Evolutionary conservation across 2,888 invertebrate species (phyloP).

Genomic region (Beris morrisii): DNA sequence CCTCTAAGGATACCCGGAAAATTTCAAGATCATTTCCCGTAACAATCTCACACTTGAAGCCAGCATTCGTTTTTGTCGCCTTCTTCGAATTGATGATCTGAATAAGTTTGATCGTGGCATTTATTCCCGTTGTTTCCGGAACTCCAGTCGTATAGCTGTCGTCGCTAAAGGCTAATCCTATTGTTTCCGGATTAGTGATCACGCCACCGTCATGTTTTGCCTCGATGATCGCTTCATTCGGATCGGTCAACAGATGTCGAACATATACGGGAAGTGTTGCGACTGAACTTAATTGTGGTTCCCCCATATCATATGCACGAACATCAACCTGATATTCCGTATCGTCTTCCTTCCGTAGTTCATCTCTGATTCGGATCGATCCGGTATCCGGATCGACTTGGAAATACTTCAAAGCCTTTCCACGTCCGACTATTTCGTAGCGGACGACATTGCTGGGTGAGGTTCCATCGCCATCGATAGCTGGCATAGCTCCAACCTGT

Average conservation of each 20-base stretch:
- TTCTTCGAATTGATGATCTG: constrained; percentile 56
- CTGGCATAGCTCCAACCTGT: constrained; percentile 74
- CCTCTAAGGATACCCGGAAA: constrained; percentile 74
- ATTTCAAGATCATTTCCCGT: constrained; percentile 68
- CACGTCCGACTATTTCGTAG: constrained; percentile 80
- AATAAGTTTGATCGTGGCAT: constrained; percentile 53
- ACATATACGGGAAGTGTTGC: constrained; percentile 81
- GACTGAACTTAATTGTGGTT: constrained; percentile 79
- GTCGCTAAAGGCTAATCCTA: constrained; percentile 83
- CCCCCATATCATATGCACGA: constrained; percentile 82
- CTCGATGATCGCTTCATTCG: constrained; percentile 55
- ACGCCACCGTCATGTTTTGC: constrained; percentile 47
- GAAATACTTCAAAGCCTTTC: constrained; percentile 82
- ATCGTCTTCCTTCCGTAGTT: constrained; percentile 80
- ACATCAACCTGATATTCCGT: constrained; percentile 89
- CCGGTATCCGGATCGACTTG: constrained; percentile 85
- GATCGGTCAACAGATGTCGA: constrained; percentile 75
- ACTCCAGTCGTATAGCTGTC: constrained; percentile 81
- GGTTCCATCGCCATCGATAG: constrained; percentile 82
- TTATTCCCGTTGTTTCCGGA: constrained; percentile 63
- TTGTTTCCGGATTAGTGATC: constrained; percentile 50
- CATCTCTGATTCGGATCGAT: constrained; percentile 76
- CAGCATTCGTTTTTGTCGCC: constrained; percentile 48
- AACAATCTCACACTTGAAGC: constrained; percentile 77
- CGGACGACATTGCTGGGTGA: constrained; percentile 78